These are phyloP conservation scores for Dorcus hopei DNA, from an alignment of 2,888 invertebrate genomes.

Conservation along the genomic window DNA sequence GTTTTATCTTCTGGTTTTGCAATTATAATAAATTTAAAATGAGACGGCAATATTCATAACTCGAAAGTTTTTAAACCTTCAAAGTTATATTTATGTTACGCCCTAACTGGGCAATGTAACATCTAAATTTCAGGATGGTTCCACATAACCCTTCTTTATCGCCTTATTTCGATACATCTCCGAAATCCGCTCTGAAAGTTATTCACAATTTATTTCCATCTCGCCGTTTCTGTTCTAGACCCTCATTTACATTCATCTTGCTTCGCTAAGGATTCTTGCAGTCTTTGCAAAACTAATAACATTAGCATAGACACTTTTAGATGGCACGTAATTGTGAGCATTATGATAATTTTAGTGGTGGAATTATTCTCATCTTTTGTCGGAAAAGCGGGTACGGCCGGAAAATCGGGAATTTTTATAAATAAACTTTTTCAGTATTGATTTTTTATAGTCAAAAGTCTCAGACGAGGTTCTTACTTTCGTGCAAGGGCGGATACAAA, in stretches of 20 bases:
- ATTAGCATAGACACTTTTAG: neutral
- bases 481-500: conserved; percentile 24
- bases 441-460: no score
- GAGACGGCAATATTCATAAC: conserved; percentile 36
- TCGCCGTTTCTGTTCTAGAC: conserved; percentile 29
- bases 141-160: conserved; percentile 47
- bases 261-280: conserved; percentile 23
- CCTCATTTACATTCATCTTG: conserved; percentile 33
- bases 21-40: neutral
- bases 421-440: no score
- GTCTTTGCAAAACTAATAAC: conserved; percentile 24
- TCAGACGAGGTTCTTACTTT: conserved; percentile 11
- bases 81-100: conserved; percentile 40
- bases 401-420: no score
- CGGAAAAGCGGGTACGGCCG: no score
- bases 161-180: conserved; percentile 47
- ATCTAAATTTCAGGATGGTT: conserved; percentile 46
- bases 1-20: no score
- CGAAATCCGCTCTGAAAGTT: conserved; percentile 44
- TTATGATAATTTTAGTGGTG: neutral
- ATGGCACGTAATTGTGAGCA: neutral
- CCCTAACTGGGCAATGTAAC: conserved; percentile 37
- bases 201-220: conserved; percentile 40
- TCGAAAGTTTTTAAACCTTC: conserved; percentile 42
- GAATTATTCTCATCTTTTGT: no score